phyloP scores from a whole-genome alignment of 2,797 vertebrate species.

The Siniperca undulata region DNA sequence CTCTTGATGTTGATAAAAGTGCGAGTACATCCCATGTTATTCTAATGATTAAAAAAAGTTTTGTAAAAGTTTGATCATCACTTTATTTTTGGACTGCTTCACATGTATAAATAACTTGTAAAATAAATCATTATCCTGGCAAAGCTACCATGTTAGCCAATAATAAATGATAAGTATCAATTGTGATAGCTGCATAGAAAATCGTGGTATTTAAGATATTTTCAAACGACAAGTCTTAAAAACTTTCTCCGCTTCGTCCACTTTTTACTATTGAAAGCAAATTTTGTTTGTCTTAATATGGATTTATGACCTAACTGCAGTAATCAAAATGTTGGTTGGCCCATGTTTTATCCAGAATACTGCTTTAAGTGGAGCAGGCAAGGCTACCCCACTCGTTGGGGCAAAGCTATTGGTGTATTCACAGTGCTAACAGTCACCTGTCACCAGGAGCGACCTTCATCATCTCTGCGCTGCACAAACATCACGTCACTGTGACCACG shows the following conservation, averaged over 20 bases:
- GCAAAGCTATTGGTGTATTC: neutral
- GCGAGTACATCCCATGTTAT: slow-evolving; percentile 22
- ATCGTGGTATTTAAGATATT: neutral
- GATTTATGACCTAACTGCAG: neutral
- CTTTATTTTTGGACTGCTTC: neutral
- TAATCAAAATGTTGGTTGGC: neutral
- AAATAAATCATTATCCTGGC: neutral
- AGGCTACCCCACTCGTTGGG: slow-evolving; percentile 1
- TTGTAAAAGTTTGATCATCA: slow-evolving; percentile 18
- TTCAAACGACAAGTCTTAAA: neutral
- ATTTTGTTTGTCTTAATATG: neutral
- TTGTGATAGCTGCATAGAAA: neutral
- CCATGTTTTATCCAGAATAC: neutral
- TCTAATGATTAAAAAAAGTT: slow-evolving; percentile 40
- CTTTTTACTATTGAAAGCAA: neutral
- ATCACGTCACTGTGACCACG: slow-evolving; percentile 66
- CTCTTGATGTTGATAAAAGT: slow-evolving; percentile 25
- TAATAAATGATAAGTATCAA: neutral
- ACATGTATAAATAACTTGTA: neutral
- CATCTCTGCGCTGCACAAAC: slow-evolving; percentile 61
- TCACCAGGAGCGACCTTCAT: slow-evolving; percentile 64
- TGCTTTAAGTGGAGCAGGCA: neutral
- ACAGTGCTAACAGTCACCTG: slow-evolving; percentile 56
- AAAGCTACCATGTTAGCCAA: neutral
- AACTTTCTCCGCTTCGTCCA: neutral